Evolutionary conservation across 2,113 vertebrate species (phyloP).

Genomic region (Pristiophorus japonicus): DNA sequence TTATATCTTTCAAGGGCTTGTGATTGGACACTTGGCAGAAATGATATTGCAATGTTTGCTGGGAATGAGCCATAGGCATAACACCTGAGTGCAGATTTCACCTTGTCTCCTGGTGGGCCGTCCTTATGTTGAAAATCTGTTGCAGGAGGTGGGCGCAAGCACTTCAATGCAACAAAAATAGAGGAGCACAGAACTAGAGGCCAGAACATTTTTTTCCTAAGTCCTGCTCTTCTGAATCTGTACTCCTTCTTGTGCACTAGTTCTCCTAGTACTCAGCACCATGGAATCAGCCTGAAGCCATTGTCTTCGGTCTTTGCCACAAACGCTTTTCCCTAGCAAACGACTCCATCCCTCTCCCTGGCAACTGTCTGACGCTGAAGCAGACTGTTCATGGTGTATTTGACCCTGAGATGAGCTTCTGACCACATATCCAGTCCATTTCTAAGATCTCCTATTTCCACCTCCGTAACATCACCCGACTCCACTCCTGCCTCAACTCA

Average conservation of each 20-base stretch:
- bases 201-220: not conserved
- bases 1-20: not conserved
- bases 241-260: not conserved
- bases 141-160: not conserved
- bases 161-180: not conserved
- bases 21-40: not conserved
- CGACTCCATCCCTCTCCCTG: not conserved
- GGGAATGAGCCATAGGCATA: not conserved
- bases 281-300: not conserved
- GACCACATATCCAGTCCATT: not conserved
- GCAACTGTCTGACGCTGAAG: not conserved
- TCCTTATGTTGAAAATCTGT: not conserved
- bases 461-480: not conserved
- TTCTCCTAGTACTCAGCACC: not conserved
- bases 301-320: too few relatives aligned
- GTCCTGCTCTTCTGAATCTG: too few relatives aligned
- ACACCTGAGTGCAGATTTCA: not conserved
- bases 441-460: not conserved
- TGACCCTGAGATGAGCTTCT: not conserved
- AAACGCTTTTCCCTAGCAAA: not conserved
- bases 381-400: not conserved
- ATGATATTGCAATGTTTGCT: not conserved
- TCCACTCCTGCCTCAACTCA: not conserved
- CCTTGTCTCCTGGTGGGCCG: not conserved
- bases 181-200: not conserved